Conservation (phyloP, 2,113 vertebrate species). For the Zosterops hypoxanthus region DNA sequence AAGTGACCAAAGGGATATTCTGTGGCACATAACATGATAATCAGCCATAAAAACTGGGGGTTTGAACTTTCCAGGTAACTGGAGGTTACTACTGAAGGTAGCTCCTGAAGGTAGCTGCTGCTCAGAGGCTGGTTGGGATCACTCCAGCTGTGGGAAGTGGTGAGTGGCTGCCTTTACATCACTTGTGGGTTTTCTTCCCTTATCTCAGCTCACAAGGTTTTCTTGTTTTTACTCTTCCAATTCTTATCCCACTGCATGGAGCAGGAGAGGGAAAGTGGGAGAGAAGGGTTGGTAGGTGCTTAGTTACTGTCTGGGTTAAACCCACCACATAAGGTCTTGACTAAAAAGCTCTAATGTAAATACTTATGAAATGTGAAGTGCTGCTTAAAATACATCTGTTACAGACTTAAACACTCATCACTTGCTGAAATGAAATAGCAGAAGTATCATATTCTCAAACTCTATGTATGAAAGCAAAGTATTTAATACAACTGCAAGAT, state of each 20-base stretch:
- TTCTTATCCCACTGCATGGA: not conserved
- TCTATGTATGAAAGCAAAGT: not conserved
- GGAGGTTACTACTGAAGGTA: not conserved
- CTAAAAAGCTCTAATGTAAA: not conserved
- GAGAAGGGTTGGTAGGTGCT: rapidly evolving
- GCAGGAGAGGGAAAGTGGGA: not conserved
- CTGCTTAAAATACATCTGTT: not conserved
- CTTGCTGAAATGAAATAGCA: not conserved
- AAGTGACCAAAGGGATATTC: not conserved
- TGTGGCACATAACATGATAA: not conserved
- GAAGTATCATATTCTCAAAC: not conserved
- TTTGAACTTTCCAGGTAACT: not conserved
- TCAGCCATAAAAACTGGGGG: not conserved
- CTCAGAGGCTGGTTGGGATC: not conserved
- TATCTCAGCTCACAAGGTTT: not conserved
- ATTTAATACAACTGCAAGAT: not conserved
- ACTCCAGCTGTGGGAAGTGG: not conserved
- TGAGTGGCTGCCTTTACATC: not conserved
- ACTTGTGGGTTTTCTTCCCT: not conserved
- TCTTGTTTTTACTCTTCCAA: not conserved
- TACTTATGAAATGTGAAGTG: not conserved
- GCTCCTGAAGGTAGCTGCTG: not conserved
- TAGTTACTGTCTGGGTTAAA: not conserved
- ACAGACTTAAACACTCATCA: not conserved
- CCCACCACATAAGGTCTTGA: not conserved